Base-by-base conservation (phyloP, 2,888 invertebrate species). In the Andrena bucephala region DNA sequence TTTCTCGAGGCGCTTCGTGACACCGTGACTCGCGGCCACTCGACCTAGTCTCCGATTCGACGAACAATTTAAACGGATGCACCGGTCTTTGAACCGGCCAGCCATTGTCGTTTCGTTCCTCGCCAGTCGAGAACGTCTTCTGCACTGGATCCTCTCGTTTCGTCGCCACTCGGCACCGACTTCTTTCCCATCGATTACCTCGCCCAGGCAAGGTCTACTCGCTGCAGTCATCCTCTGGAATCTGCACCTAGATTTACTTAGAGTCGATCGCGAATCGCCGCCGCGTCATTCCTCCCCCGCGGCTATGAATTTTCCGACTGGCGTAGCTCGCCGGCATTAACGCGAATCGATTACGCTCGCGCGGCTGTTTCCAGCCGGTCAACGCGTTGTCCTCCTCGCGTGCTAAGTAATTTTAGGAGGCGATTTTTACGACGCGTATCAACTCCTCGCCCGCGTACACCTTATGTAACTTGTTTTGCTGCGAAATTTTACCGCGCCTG, bases 1-100 rank as follows among this genome's bases (percentile, higher is more conserved):
- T 87, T 87, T 85, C 87, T 87, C 81, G 85, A 86, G 81, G 77
- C 84, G 69, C 72, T 86, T 79, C 85, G 86, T 75, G 81, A 85
- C 81, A 79, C 82, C 77, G 77, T 79, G 84, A 75, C 67, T 81
- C 76, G 72, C 77, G 57, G 57, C 24, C 76, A 50, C 81, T 80
- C 85, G 85, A 83, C 78, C 86, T 57, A 81, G 36, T 79, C 83
- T 62, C 60, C 80, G 77, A 72, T 69, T 77, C 78, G 77, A 48
- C 59, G 69, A 67, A 33, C 81, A 33, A 68, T 76, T 78, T 75
- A 66, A 81, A 76, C 75, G 72, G 81, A 81, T 71, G 79, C 77
- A 68, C 70, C 76, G 80, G 83, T 76, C 74, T 77, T 66, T 66
- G 57, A 79, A 62, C 84, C 84, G 66, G 60, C 62, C 48, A 57